These are phyloP conservation scores for Dromius quadrimaculatus DNA, from an alignment of 2,888 invertebrate genomes.

Conservation along the genomic window DNA sequence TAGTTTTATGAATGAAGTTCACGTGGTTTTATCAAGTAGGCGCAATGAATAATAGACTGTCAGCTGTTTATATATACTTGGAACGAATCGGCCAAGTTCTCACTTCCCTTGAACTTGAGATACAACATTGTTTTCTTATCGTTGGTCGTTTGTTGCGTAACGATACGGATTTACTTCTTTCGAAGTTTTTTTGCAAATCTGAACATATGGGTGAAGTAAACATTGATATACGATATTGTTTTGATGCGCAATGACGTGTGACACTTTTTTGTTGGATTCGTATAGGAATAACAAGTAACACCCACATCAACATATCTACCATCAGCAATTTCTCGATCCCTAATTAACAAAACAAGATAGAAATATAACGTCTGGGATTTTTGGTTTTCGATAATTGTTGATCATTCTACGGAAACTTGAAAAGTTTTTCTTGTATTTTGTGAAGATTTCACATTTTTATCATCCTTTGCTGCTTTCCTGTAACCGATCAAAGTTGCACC, in stretches of 20 bases:
- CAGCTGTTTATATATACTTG: slow-evolving; percentile 18
- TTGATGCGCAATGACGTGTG: slow-evolving; percentile 1
- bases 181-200: background rate
- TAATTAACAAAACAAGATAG: too few relatives aligned
- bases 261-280: background rate
- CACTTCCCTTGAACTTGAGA: slow-evolving; percentile 26
- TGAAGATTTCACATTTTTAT: too few relatives aligned
- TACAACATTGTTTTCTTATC: slow-evolving; percentile 33
- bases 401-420: too few relatives aligned
- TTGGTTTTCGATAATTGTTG: too few relatives aligned
- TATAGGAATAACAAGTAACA: background rate
- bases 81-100: slow-evolving; percentile 10
- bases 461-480: too few relatives aligned
- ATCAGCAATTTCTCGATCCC: too few relatives aligned
- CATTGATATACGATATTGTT: slow-evolving; percentile 1
- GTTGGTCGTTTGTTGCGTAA: slow-evolving; percentile 24
- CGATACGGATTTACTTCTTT: background rate
- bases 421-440: too few relatives aligned
- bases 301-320: too few relatives aligned
- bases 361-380: too few relatives aligned
- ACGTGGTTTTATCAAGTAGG: slow-evolving; percentile 27
- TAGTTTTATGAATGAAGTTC: slow-evolving; percentile 18
- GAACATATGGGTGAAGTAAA: background rate
- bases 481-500: too few relatives aligned
- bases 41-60: slow-evolving; percentile 26